A percentile compares a stretch with the other conserved stretches of the same genome.
Evolutionary conservation across 2,113 vertebrate genomes (phyloP).

Genomic region (Nothoprocta pentlandii): DNA sequence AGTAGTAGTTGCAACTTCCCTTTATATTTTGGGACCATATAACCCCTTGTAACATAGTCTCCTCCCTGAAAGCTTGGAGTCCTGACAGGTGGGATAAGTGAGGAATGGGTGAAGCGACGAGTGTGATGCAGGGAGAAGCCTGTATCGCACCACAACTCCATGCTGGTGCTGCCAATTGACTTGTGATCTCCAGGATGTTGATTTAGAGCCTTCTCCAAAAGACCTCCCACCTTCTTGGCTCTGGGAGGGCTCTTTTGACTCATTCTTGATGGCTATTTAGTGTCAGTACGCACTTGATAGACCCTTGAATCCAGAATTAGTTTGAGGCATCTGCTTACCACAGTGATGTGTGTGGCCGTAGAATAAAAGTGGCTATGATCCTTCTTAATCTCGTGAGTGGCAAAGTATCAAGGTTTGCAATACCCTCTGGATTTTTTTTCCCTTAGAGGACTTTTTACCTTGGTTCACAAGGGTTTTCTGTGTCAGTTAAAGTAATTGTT

Average conservation of each 20-base stretch:
- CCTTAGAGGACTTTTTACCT: background rate
- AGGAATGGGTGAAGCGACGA: background rate
- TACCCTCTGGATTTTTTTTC: background rate
- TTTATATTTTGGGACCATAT: background rate
- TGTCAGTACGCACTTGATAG: too few relatives aligned
- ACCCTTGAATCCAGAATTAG: background rate
- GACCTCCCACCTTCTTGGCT: background rate
- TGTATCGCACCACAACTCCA: background rate
- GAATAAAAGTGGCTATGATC: background rate
- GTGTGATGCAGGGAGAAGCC: background rate
- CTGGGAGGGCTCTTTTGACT: background rate
- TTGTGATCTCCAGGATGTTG: background rate
- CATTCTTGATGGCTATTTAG: background rate
- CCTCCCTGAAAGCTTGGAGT: background rate
- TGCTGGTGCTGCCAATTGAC: background rate
- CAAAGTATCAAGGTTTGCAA: background rate
- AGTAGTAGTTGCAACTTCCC: background rate
- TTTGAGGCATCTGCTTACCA: background rate
- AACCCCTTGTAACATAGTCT: background rate
- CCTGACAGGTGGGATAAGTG: background rate
- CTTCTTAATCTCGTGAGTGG: background rate
- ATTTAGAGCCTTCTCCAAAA: background rate
- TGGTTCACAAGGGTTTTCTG: background rate
- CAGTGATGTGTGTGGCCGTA: background rate
- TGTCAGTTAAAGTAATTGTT: background rate